Evolutionary conservation across 2,113 vertebrate genomes (phyloP), one percentile per base, ranked within the genome.

Genomic region (Propithecus coquereli): DNA sequence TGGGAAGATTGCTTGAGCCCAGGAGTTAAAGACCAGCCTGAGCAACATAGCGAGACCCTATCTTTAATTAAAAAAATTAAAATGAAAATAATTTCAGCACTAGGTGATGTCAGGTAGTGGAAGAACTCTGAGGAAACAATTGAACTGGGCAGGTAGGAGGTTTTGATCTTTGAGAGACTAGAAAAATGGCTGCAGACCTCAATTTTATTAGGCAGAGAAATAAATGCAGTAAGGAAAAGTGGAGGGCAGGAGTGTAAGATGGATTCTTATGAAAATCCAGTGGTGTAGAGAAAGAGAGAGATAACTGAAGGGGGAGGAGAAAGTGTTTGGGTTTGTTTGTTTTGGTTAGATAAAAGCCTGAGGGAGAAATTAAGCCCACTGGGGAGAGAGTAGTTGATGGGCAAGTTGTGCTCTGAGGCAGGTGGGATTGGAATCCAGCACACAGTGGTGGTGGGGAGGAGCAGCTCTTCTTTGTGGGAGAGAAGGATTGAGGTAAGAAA

Each of bases 241-340:
- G 22, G 68, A 91, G 59, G 37, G 32, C 68, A 43, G 5, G 18
- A n/a, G 25, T 70, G 3, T 63, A 70, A 83, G 30, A 25, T 71
- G 54, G 52, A 66, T 32, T 52, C 61, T 77, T 77, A 9, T 0
- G 45, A 88, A 80, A 79, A 59, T 59, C 73, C 50, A 57, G 45
- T 52, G 70, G 32, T 82, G 0, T 20, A 52, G 80, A 83, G 73
- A 88, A 73, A 13, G 83, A 84, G 54, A 83, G 50, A 22, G 37
- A 22, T 9, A 70, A 84, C 52, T 66, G 70, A 81, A 57, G n/a
- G 45, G 13, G 22, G n/a, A 74, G 25, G 57, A 76, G 34, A 68
- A 95, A 34, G 32, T n/a, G 9, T 88, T 93, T 87, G 32, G 32
- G 20, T 91, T 93, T 87, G 43, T 77, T 86, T 92, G 45, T 77